phyloP scores from a whole-genome alignment of 2,888 invertebrate species.

The Plusia festucae region DNA sequence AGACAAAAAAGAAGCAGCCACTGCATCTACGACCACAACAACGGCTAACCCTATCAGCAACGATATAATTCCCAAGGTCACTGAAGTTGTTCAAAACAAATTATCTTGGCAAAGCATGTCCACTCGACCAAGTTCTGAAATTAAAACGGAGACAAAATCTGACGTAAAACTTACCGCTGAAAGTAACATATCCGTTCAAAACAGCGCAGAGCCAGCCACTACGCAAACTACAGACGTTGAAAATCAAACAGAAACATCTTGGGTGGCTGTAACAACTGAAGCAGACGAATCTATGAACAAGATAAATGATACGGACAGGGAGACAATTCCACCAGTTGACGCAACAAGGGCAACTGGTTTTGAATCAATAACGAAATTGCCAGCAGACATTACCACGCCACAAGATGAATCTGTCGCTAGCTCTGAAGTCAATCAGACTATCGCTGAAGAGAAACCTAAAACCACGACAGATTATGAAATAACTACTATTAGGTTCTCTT shows the following conservation, averaged over 20 bases:
- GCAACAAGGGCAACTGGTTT: slow-evolving; percentile 79
- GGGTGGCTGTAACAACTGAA: slow-evolving; percentile 70
- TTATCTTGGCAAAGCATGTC: slow-evolving; percentile 71
- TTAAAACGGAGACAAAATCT: slow-evolving; percentile 69
- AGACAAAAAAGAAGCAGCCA: slow-evolving; percentile 75
- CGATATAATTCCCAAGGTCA: slow-evolving; percentile 72
- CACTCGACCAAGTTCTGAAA: slow-evolving; percentile 58
- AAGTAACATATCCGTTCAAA: slow-evolving; percentile 76
- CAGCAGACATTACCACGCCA: slow-evolving; percentile 82
- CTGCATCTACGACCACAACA: slow-evolving; percentile 65
- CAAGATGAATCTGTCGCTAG: slow-evolving; percentile 74
- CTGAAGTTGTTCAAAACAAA: slow-evolving; percentile 75
- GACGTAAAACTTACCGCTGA: slow-evolving; percentile 75
- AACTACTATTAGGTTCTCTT: slow-evolving; percentile 84
- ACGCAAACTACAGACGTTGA: slow-evolving; percentile 61
- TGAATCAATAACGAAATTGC: slow-evolving; percentile 87
- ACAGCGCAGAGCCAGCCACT: slow-evolving; percentile 66
- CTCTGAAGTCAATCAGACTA: slow-evolving; percentile 70
- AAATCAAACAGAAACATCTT: slow-evolving; percentile 67
- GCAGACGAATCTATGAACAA: slow-evolving; percentile 63
- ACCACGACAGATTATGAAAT: slow-evolving; percentile 79
- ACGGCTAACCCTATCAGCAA: slow-evolving; percentile 68
- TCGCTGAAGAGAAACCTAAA: slow-evolving; percentile 61
- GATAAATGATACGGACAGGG: slow-evolving; percentile 61
- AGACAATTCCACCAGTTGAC: slow-evolving; percentile 76